phyloP scores from a whole-genome alignment of 2,113 vertebrate species.

The Pachycephala philippinensis region DNA sequence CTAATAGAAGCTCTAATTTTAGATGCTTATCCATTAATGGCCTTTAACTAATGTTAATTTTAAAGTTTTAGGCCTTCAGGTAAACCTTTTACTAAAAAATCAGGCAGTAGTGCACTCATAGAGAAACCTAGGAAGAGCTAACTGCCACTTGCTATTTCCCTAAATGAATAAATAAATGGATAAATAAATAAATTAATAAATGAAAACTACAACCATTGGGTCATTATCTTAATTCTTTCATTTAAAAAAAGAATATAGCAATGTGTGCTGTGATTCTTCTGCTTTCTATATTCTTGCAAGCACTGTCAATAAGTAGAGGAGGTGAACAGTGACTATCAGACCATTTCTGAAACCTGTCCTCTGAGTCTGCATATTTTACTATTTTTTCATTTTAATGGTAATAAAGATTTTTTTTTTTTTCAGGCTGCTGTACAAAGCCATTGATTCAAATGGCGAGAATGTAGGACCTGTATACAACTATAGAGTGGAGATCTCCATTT shows the following conservation, averaged over 20 bases:
- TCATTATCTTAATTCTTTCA: neutral
- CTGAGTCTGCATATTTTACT: neutral
- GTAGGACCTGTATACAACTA: conserved; percentile 96
- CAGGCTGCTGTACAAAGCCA: conserved; percentile 96
- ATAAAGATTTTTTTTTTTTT: neutral
- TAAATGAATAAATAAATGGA: neutral
- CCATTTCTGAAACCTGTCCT: neutral
- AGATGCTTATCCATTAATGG: neutral
- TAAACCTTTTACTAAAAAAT: neutral
- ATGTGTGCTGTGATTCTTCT: neutral
- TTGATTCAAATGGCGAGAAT: conserved; percentile 96
- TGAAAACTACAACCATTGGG: neutral
- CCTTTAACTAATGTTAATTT: neutral
- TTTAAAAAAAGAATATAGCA: neutral
- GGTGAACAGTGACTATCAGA: neutral
- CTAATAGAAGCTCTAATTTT: neutral
- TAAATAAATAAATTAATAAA: neutral
- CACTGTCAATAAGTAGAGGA: neutral
- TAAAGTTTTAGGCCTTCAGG: neutral
- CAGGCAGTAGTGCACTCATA: neutral
- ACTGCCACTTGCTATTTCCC: neutral
- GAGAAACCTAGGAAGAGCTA: neutral
- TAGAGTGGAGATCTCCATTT: conserved; percentile 97
- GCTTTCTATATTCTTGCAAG: neutral
- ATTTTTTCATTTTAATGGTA: neutral